Conservation (phyloP, 2,113 vertebrate species). For the Nycticorax nycticorax region DNA sequence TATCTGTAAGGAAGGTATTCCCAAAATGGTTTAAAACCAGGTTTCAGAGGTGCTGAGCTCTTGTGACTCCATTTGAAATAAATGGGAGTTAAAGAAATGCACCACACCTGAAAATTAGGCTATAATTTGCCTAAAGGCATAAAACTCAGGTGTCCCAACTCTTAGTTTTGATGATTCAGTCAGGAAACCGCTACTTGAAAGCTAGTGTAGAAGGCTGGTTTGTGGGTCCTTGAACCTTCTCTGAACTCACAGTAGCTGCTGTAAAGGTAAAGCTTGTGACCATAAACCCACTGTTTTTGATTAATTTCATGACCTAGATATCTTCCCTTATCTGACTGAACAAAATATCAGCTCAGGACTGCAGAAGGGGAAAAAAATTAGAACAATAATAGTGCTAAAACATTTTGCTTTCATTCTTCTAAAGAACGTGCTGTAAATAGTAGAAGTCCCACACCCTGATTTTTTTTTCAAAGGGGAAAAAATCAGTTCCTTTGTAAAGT, state of each 20-base stretch:
- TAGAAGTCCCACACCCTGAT: not conserved
- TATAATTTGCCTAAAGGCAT: not conserved
- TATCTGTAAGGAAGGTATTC: not conserved
- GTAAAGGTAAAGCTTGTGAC: not conserved
- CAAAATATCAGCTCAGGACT: not conserved
- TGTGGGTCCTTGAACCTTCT: not conserved
- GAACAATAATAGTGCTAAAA: not conserved
- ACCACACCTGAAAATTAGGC: not conserved
- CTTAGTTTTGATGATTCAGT: not conserved
- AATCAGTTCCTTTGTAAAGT: not conserved
- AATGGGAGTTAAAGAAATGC: not conserved
- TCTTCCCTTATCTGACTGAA: not conserved
- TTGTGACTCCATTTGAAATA: not conserved
- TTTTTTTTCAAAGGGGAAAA: not conserved
- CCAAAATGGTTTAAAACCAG: not conserved
- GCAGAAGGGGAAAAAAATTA: not conserved
- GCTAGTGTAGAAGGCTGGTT: not conserved
- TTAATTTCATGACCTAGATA: not conserved
- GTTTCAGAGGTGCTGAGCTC: not conserved
- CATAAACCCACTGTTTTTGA: not conserved
- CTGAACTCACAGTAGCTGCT: not conserved
- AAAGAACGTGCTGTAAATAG: not conserved
- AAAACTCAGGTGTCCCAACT: not conserved
- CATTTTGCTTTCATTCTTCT: not conserved
- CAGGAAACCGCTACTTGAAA: not conserved